These are phyloP conservation scores for Coptodon rendalli DNA, from an alignment of 2,113 vertebrate species.

Conservation along the genomic window DNA sequence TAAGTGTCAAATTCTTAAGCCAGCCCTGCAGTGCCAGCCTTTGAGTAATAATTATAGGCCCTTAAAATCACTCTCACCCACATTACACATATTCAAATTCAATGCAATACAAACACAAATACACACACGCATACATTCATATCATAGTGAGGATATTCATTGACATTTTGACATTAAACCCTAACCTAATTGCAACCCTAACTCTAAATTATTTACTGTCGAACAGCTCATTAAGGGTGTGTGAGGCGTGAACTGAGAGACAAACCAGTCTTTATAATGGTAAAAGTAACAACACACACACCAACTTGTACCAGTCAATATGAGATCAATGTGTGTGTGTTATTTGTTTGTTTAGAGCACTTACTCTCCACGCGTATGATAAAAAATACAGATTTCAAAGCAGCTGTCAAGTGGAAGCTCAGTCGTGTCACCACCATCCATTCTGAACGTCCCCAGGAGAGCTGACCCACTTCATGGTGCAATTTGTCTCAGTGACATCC, in stretches of 20 bases:
- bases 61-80: neutral
- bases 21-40: neutral
- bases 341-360: neutral
- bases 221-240: neutral
- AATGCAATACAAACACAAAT: neutral
- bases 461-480: constrained; percentile 49
- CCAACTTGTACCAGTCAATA: neutral
- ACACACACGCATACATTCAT: neutral
- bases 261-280: neutral
- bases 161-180: neutral
- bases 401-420: constrained; percentile 19
- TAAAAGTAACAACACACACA: neutral
- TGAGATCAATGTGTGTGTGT: neutral
- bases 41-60: constrained; percentile 12
- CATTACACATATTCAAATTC: neutral
- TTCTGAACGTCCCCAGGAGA: constrained; percentile 36
- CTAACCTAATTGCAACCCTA: neutral
- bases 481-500: constrained; percentile 30
- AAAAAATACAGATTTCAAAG: neutral
- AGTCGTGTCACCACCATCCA: constrained; percentile 13
- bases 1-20: constrained; percentile 17
- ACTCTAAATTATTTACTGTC: neutral
- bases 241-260: neutral
- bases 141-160: neutral
- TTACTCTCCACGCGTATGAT: neutral